Evolutionary conservation across 2,888 invertebrate genomes (phyloP), one percentile per base, ranked within the genome.

Genomic region (Crematogaster levior): DNA sequence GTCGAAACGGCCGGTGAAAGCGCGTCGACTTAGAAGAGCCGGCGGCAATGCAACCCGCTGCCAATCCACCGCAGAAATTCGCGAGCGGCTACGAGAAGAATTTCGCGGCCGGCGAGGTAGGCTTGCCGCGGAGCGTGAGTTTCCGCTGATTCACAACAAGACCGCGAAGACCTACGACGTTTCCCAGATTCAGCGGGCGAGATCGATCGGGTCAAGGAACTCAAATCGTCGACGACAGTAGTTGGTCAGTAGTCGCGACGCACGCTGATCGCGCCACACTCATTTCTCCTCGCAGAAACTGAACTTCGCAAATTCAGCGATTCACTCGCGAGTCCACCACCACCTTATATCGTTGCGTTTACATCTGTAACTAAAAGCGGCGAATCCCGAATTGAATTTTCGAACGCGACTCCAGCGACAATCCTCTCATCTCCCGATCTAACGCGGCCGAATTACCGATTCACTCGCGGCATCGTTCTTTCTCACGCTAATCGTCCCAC

Each of bases 1-100:
- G 27, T 68, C 12, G 18, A 43, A 72, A 15, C 34, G n/a, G 4
- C 15, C 27, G 43, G 77, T 56, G 56, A 79, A 79, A 79, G 77
- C 53, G 70, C 43, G 27, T 7, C 6, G 6, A 18, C 18, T 65
- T 37, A 37, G n/a, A 40, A 73, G n/a, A 65, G 51, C 51, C 34
- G 24, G 15, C n/a, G 21, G 10, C 12, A 15, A n/a, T 15, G 37
- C 27, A 9, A 37, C 18, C 9, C 63, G 18, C 37, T 18, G 7
- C 2, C 21, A 7, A 48, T 48, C 37, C 12, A 3, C n/a, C 30
- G 21, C 46, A 34, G 48, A 12, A 48, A 48, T 65, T 12, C 27
- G 63, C 15, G 43, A 4, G 60, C 9, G 18, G 3, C 24, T 56
- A 37, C 46, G 65, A 34, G 46, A 6, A 34, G 18, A n/a, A 2